These are phyloP conservation scores for Macrotus californicus DNA, from an alignment of 2,113 vertebrate genomes.

Conservation along the genomic window DNA sequence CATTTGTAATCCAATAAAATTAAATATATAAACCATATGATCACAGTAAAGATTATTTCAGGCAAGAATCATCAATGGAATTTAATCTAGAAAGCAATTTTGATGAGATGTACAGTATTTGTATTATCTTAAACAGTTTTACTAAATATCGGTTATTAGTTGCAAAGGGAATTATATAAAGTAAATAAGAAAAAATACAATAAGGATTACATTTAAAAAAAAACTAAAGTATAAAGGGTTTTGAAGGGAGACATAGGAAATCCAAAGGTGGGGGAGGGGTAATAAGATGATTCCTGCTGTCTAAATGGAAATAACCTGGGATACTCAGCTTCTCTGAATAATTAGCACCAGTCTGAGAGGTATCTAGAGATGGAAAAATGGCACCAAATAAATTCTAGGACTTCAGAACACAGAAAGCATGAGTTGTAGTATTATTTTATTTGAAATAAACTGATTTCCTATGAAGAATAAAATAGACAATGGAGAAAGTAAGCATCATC, in stretches of 20 bases:
- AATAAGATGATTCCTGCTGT: neutral
- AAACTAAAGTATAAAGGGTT: neutral
- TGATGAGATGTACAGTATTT: neutral
- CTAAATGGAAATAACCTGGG: neutral
- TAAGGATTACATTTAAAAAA: neutral
- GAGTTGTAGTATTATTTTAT: neutral
- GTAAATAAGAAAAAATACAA: too few species aligned
- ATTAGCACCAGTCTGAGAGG: neutral
- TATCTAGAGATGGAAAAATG: neutral
- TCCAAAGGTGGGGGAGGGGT: neutral
- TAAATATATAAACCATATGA: neutral
- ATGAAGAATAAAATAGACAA: neutral
- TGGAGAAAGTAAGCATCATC: neutral
- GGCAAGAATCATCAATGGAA: neutral
- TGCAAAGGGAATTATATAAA: neutral
- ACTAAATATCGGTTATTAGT: neutral
- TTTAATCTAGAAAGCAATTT: neutral
- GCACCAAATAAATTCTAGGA: neutral
- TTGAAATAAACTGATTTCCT: slow-evolving; percentile 25
- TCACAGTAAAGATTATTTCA: neutral
- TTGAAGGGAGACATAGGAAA: neutral
- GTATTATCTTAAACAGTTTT: neutral
- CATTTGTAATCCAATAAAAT: neutral
- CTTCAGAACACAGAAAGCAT: neutral
- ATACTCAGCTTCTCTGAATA: neutral